These are phyloP conservation scores for Drosophila jambulina DNA, from an alignment of 1,140 invertebrate genomes.

Conservation along the genomic window DNA sequence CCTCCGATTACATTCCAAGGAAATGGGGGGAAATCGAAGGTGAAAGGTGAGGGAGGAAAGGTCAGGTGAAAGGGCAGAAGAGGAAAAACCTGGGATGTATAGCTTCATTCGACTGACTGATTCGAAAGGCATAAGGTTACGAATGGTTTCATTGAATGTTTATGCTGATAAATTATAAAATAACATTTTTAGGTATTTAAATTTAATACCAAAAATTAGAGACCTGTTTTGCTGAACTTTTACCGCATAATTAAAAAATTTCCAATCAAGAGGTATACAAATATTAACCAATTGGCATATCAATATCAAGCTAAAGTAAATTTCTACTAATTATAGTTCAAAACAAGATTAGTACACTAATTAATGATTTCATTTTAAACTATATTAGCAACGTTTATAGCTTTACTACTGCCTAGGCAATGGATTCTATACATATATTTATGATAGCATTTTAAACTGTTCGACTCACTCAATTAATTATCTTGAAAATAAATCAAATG, in stretches of 20 bases:
- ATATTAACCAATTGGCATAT: neutral
- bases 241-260: no score
- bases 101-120: neutral
- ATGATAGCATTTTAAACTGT: neutral
- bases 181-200: neutral
- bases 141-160: neutral
- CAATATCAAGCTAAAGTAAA: neutral
- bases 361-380: neutral
- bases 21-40: neutral
- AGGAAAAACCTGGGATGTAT: neutral
- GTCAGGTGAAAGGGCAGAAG: neutral
- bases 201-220: no score
- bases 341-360: neutral
- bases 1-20: no score
- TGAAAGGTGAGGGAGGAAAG: neutral
- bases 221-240: no score
- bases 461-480: slow-evolving; percentile 18
- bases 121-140: no score
- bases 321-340: neutral
- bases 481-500: slow-evolving; percentile 21
- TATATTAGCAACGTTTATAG: neutral
- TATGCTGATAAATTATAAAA: neutral
- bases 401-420: neutral
- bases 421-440: slow-evolving; percentile 1
- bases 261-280: neutral